phyloP scores from a whole-genome alignment of 35 echinoderm and acorn worm species.

The Strongylocentrotus purpuratus region DNA sequence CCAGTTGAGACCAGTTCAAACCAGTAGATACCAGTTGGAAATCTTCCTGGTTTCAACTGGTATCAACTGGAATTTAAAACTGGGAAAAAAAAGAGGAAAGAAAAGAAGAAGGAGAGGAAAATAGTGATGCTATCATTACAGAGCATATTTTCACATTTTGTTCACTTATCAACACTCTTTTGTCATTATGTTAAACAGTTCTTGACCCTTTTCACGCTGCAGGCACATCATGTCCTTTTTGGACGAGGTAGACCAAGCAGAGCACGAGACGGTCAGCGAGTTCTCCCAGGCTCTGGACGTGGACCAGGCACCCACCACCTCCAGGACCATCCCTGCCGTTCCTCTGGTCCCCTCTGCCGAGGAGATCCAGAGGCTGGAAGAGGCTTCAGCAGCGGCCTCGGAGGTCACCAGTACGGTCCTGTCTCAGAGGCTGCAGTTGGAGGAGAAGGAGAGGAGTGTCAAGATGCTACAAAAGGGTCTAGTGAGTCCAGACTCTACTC shows the following conservation, averaged over 20 bases:
- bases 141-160: no score
- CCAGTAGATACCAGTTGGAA: no score
- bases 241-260: slow-evolving; percentile 90
- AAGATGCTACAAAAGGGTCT: slow-evolving; percentile 97
- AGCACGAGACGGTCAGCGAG: slow-evolving; percentile 75
- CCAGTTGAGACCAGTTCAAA: no score
- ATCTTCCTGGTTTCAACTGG: no score
- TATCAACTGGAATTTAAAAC: no score
- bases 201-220: neutral
- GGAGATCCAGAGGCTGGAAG: slow-evolving; percentile 89
- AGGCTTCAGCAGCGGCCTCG: slow-evolving; percentile 88
- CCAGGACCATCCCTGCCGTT: neutral
- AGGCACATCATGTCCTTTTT: slow-evolving; percentile 97
- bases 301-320: slow-evolving; percentile 39
- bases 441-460: slow-evolving; percentile 82
- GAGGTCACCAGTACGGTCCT: slow-evolving; percentile 96
- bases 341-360: slow-evolving; percentile 83
- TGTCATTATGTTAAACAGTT: neutral
- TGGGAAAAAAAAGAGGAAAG: no score
- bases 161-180: no score
- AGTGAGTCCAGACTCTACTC: slow-evolving; percentile 51
- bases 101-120: no score
- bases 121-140: no score
- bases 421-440: slow-evolving; percentile 90
- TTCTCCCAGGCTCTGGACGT: slow-evolving; percentile 48